phyloP scores from a whole-genome alignment of 2,113 vertebrate species.

The Thalassarche chlororhynchos region DNA sequence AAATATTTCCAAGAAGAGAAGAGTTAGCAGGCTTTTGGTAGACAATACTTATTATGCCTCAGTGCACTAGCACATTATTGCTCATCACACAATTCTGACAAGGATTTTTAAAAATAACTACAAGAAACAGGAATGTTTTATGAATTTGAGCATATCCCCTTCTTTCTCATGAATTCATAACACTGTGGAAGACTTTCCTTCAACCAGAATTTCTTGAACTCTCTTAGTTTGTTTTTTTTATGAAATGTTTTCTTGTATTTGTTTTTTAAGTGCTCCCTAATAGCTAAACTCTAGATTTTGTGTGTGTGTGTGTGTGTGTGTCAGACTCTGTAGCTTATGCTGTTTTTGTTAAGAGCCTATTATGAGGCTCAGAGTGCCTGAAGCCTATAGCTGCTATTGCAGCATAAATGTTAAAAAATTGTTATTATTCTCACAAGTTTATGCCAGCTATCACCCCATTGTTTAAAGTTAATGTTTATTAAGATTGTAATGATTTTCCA shows the following conservation, averaged over 20 bases:
- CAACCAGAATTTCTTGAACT: background rate
- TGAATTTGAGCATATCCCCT: background rate
- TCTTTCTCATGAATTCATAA: background rate
- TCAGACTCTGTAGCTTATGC: background rate
- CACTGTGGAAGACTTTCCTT: background rate
- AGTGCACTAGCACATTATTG: background rate
- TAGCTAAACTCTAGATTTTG: background rate
- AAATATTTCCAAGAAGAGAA: background rate
- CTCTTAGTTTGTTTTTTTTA: background rate
- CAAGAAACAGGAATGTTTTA: background rate
- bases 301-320: background rate
- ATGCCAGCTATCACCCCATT: background rate
- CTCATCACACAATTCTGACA: background rate
- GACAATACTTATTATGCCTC: background rate
- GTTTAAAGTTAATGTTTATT: background rate
- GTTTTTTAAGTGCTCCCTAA: background rate
- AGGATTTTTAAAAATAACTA: background rate
- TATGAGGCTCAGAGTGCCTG: background rate
- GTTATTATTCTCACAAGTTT: background rate
- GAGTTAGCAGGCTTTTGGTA: background rate
- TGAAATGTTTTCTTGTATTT: background rate
- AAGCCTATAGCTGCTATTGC: background rate
- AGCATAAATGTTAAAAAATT: background rate
- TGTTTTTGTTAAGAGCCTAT: background rate
- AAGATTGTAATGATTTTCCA: background rate